phyloP scores from a whole-genome alignment of 1,140 invertebrate species.

The Panagrolaimus sp. region DNA sequence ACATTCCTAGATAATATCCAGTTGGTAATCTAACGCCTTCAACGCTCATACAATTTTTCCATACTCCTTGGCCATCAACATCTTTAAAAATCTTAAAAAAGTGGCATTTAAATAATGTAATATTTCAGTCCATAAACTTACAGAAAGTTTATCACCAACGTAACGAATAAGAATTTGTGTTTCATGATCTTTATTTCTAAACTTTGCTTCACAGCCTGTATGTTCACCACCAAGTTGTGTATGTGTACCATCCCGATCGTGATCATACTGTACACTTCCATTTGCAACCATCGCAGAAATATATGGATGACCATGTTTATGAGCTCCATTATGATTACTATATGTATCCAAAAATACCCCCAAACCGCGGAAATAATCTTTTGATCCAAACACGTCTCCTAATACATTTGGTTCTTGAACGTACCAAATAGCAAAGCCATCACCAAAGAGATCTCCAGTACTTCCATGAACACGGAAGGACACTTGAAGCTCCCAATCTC shows the following conservation, averaged over 20 bases:
- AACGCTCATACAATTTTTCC: slow-evolving; percentile 87
- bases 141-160: slow-evolving; percentile 77
- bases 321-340: slow-evolving; percentile 97
- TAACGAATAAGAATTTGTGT: slow-evolving; percentile 84
- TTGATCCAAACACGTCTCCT: slow-evolving; percentile 83
- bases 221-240: slow-evolving; percentile 71
- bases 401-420: slow-evolving; percentile 75
- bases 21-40: slow-evolving; percentile 83
- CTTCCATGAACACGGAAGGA: slow-evolving; percentile 92
- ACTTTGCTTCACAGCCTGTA: slow-evolving; percentile 68
- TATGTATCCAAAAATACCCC: slow-evolving; percentile 95
- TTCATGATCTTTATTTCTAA: slow-evolving; percentile 84
- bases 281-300: slow-evolving; percentile 98
- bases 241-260: slow-evolving; percentile 94
- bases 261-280: slow-evolving; percentile 87
- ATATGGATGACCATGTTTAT: slow-evolving; percentile 97
- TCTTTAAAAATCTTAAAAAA: slow-evolving; percentile 52
- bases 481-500: slow-evolving; percentile 93
- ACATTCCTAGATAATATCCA: slow-evolving; percentile 86
- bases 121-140: slow-evolving; percentile 59
- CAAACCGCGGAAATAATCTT: slow-evolving; percentile 83
- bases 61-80: slow-evolving; percentile 75
- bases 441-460: slow-evolving; percentile 89
- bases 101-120: too few species aligned
- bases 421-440: slow-evolving; percentile 97